phyloP scores from a whole-genome alignment of 2,888 invertebrate species.

The Chrysomela aeneicollis region DNA sequence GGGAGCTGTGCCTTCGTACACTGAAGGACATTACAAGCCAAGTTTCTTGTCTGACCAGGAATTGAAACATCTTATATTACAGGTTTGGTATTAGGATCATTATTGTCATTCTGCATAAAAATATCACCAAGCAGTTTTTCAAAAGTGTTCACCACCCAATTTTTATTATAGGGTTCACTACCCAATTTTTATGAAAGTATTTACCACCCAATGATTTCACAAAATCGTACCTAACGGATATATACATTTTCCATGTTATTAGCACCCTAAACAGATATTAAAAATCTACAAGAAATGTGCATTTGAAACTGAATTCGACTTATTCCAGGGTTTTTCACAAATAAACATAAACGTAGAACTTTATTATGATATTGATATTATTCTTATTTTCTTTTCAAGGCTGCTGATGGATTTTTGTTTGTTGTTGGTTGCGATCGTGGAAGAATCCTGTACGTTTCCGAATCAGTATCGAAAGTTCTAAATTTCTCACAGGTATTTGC shows the following conservation, averaged over 20 bases:
- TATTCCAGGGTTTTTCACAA: too few relatives aligned
- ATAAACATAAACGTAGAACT: too few relatives aligned
- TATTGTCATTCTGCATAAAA: too few relatives aligned
- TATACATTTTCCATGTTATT: too few relatives aligned
- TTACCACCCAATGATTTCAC: neutral
- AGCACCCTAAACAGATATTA: too few relatives aligned
- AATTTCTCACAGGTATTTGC: slow-evolving; percentile 81
- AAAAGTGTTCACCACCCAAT: neutral
- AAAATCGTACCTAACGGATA: too few relatives aligned
- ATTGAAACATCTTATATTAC: slow-evolving; percentile 83
- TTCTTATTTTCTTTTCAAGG: slow-evolving; percentile 62
- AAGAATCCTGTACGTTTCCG: slow-evolving; percentile 87
- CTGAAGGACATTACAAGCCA: slow-evolving; percentile 80
- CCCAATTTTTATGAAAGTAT: neutral
- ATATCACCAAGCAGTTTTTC: neutral
- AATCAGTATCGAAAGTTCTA: slow-evolving; percentile 83
- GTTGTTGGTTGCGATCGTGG: slow-evolving; percentile 94
- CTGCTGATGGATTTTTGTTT: slow-evolving; percentile 89
- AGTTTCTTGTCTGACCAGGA: slow-evolving; percentile 87
- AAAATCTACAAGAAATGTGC: too few relatives aligned
- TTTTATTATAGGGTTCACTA: too few relatives aligned
- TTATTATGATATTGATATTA: neutral
- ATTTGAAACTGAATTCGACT: too few relatives aligned
- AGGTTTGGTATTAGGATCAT: slow-evolving; percentile 61
- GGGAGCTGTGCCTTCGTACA: slow-evolving; percentile 76